Evolutionary conservation across 2,888 invertebrate genomes (phyloP).

Genomic region (Tryphoninae sp.): DNA sequence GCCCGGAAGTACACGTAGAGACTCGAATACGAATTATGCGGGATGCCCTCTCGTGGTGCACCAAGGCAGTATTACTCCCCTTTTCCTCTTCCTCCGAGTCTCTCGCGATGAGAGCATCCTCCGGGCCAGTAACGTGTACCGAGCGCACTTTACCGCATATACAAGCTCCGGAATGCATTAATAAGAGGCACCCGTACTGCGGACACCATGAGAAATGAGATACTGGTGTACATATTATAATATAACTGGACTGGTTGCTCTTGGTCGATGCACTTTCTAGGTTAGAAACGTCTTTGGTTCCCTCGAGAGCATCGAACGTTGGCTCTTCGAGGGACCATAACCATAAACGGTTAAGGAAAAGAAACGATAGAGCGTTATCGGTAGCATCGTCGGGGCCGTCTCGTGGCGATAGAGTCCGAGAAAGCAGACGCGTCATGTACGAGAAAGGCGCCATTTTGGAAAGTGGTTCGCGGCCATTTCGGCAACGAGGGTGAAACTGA

Average conservation of each 20-base stretch:
- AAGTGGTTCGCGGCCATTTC: slow-evolving; percentile 73
- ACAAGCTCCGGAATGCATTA: slow-evolving; percentile 68
- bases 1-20: slow-evolving; percentile 50
- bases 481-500: slow-evolving; percentile 72
- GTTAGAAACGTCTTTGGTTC: slow-evolving; percentile 36
- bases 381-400: no score
- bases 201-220: slow-evolving; percentile 63
- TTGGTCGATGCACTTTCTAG: slow-evolving; percentile 11
- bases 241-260: slow-evolving; percentile 62
- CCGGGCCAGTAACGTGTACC: slow-evolving; percentile 33
- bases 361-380: neutral
- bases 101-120: slow-evolving; percentile 19
- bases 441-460: slow-evolving; percentile 72
- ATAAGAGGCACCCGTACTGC: slow-evolving; percentile 67
- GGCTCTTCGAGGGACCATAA: neutral
- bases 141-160: slow-evolving; percentile 58
- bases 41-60: slow-evolving; percentile 58
- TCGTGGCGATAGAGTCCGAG: neutral
- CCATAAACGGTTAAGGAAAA: slow-evolving; percentile 24
- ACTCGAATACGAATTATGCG: slow-evolving; percentile 60
- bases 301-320: slow-evolving; percentile 39
- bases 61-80: slow-evolving; percentile 25
- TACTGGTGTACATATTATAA: slow-evolving; percentile 55
- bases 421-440: slow-evolving; percentile 47
- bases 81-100: slow-evolving; percentile 37